A percentile compares a stretch with the other conserved stretches of the same genome.
phyloP scores from a whole-genome alignment of 2,888 invertebrate species.

The Frankliniella intonsa region DNA sequence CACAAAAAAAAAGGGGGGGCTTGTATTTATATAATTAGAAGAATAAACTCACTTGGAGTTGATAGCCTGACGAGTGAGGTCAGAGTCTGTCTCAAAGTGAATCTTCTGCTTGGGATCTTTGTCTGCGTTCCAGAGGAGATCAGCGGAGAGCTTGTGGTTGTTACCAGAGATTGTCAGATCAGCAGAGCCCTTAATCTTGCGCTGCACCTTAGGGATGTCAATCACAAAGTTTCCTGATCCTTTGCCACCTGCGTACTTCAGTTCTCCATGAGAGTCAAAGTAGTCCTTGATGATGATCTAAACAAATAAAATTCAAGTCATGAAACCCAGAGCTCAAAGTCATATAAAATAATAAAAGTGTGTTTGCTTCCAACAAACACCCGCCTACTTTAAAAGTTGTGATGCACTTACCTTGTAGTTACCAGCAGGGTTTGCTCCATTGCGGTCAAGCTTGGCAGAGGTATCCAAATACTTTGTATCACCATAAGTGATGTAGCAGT shows the following conservation, averaged over 20 bases:
- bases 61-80: slow-evolving; percentile 50
- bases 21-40: not conserved
- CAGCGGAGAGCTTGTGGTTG: slow-evolving; percentile 57
- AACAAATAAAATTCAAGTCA: not conserved
- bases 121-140: slow-evolving; percentile 62
- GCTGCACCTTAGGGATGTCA: slow-evolving; percentile 50
- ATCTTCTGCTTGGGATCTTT: slow-evolving; percentile 66
- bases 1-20: too few relatives aligned
- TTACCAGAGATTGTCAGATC: slow-evolving; percentile 59
- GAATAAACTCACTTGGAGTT: slow-evolving; percentile 57
- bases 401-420: not conserved
- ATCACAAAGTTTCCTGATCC: slow-evolving; percentile 58
- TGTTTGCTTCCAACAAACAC: too few relatives aligned
- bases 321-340: not conserved
- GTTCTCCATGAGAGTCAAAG: slow-evolving; percentile 59
- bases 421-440: not conserved
- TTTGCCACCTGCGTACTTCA: slow-evolving; percentile 59
- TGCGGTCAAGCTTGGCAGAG: slow-evolving; percentile 6
- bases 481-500: not conserved
- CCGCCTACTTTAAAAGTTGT: not conserved
- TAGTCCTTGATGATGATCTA: slow-evolving; percentile 45
- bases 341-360: too few relatives aligned
- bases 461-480: slow-evolving; percentile 6
- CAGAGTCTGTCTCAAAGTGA: slow-evolving; percentile 59
- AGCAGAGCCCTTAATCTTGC: slow-evolving; percentile 47